Percentiles rank a stretch among this genome's conserved stretches.
phyloP scores from a whole-genome alignment of 2,797 vertebrate species.

The Danio jaintianensis region DNA sequence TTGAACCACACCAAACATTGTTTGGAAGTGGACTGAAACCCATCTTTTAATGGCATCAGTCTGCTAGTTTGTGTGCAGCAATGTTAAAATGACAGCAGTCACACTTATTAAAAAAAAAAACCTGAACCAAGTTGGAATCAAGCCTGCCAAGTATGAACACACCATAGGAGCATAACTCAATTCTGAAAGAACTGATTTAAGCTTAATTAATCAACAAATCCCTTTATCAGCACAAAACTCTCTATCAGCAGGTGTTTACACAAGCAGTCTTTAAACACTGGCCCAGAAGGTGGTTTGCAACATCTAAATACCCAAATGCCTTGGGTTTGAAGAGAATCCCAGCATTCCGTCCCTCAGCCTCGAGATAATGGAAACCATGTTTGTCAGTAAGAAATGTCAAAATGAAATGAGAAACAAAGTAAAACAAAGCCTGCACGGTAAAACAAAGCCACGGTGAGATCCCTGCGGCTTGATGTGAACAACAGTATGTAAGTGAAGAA shows the following conservation, averaged over 20 bases:
- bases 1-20: too few relatives aligned
- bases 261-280: constrained; percentile 46
- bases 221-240: constrained; percentile 7
- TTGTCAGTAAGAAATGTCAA: constrained; percentile 51
- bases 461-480: constrained; percentile 34
- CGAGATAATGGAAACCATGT: constrained; percentile 72
- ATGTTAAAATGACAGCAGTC: too few relatives aligned
- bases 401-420: constrained; percentile 58
- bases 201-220: constrained; percentile 8
- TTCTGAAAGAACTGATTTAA: constrained; percentile 9
- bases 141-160: too few relatives aligned
- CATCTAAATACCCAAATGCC: constrained; percentile 4
- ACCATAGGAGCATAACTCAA: background rate
- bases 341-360: constrained; percentile 44
- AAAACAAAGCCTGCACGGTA: constrained; percentile 58
- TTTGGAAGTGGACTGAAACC: too few relatives aligned
- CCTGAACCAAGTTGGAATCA: too few relatives aligned
- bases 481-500: constrained; percentile 36
- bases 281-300: constrained; percentile 56
- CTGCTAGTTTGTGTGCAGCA: too few relatives aligned
- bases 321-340: constrained; percentile 32
- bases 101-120: too few relatives aligned
- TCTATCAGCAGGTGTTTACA: constrained; percentile 46
- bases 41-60: too few relatives aligned
- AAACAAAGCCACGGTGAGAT: constrained; percentile 57